phyloP scores from a whole-genome alignment of 1,140 invertebrate species.

The Polypedilum vanderplanki region DNA sequence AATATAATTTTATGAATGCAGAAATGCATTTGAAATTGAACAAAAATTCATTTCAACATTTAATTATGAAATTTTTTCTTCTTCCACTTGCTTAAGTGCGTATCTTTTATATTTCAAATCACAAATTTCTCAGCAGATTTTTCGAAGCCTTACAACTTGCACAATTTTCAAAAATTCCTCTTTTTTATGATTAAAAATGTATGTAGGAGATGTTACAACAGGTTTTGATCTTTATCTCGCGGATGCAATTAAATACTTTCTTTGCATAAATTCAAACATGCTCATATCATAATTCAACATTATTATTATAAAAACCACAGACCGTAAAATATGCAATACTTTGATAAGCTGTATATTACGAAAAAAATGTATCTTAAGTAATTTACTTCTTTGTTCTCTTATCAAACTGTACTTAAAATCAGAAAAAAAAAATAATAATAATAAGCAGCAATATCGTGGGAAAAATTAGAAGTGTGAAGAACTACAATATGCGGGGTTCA shows the following conservation, averaged over 20 bases:
- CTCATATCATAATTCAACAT: neutral
- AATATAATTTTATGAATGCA: neutral
- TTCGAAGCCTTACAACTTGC: neutral
- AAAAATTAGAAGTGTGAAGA: neutral
- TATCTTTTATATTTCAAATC: neutral
- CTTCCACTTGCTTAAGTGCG: no score
- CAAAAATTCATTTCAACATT: neutral
- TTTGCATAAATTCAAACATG: no score
- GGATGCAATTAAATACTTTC: neutral
- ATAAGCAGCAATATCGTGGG: neutral
- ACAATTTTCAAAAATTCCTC: neutral
- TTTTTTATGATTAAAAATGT: neutral
- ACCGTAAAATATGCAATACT: neutral
- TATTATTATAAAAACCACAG: neutral
- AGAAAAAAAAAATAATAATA: neutral
- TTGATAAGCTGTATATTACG: neutral
- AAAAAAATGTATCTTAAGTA: neutral
- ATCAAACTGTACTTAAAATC: neutral
- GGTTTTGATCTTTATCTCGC: neutral
- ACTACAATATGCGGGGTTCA: neutral
- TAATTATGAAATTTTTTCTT: neutral
- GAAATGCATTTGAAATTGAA: neutral
- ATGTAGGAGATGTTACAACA: neutral
- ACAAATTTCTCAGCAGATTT: neutral
- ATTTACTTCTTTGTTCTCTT: neutral